These are phyloP conservation scores for Colletes collaris DNA, from an alignment of 2,888 invertebrate genomes.

Conservation along the genomic window DNA sequence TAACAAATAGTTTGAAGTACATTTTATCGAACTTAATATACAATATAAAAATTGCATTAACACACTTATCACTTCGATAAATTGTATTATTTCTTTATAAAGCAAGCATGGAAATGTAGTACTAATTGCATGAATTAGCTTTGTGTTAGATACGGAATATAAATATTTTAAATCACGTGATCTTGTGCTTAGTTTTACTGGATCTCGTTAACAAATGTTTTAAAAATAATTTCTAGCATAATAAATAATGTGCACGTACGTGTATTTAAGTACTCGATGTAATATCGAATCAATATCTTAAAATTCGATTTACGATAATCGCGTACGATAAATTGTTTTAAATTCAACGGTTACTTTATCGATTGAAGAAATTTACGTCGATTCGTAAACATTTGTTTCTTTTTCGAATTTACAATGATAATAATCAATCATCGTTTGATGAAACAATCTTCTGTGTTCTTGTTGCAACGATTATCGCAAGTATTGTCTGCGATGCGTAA, in stretches of 20 bases:
- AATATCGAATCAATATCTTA: not conserved
- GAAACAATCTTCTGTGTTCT: slow-evolving; percentile 3
- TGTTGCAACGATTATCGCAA: not conserved
- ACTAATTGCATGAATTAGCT: not conserved
- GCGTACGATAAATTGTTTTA: not conserved
- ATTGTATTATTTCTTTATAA: not conserved
- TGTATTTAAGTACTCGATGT: not conserved
- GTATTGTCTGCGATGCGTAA: slow-evolving; percentile 16
- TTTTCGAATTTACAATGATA: not conserved
- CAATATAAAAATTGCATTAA: not conserved
- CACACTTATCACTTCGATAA: too few species aligned
- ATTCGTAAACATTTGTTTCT: not conserved
- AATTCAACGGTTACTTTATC: not conserved
- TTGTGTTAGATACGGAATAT: not conserved
- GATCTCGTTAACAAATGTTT: not conserved
- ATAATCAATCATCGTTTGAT: slow-evolving; percentile 4
- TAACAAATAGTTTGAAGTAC: not conserved
- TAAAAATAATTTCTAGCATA: not conserved
- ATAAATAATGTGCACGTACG: not conserved
- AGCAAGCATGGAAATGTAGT: not conserved
- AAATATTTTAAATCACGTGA: not conserved
- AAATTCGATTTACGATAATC: not conserved
- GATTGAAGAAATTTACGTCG: not conserved
- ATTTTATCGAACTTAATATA: not conserved
- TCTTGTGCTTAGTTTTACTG: not conserved